Percentiles rank a stretch among this genome's conserved stretches.
Evolutionary conservation across 2,113 vertebrate species (phyloP).

Genomic region (Condylura cristata): DNA sequence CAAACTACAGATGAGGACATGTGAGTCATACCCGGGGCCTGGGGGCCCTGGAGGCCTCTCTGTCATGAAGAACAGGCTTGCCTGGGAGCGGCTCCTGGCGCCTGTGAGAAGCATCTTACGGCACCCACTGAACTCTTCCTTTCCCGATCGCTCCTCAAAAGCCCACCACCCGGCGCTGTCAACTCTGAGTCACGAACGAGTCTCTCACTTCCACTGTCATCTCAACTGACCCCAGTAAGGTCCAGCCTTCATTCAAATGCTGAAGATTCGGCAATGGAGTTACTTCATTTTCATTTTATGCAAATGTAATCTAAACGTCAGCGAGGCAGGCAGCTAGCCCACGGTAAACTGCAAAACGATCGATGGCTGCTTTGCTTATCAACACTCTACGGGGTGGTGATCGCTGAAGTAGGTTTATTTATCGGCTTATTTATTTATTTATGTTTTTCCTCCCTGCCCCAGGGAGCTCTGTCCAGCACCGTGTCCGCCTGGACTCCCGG

Average conservation of each 20-base stretch:
- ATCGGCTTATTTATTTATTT: no score
- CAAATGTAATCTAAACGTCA: background rate
- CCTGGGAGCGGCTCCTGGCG: background rate
- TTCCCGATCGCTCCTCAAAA: conserved; percentile 20
- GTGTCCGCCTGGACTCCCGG: no score
- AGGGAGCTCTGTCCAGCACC: no score
- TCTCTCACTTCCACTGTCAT: conserved; percentile 35
- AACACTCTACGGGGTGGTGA: conserved; percentile 32
- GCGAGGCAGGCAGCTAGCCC: background rate
- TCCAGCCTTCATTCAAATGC: background rate
- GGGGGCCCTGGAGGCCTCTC: background rate
- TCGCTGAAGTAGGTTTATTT: conserved; percentile 58
- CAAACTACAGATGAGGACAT: background rate
- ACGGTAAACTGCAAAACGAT: no score
- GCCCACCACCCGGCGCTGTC: conserved; percentile 47
- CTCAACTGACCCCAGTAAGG: background rate
- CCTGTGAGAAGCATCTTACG: conserved; percentile 15
- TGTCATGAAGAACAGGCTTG: background rate
- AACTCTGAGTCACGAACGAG: no score
- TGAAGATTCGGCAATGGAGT: background rate
- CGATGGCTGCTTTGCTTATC: conserved; percentile 47
- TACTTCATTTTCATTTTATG: conserved; percentile 30
- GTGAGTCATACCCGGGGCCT: background rate
- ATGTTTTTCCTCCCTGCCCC: no score
- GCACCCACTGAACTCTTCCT: background rate